Evolutionary conservation across 2,888 invertebrate genomes (phyloP).

Genomic region (Sinodicranocentrus sp.): DNA sequence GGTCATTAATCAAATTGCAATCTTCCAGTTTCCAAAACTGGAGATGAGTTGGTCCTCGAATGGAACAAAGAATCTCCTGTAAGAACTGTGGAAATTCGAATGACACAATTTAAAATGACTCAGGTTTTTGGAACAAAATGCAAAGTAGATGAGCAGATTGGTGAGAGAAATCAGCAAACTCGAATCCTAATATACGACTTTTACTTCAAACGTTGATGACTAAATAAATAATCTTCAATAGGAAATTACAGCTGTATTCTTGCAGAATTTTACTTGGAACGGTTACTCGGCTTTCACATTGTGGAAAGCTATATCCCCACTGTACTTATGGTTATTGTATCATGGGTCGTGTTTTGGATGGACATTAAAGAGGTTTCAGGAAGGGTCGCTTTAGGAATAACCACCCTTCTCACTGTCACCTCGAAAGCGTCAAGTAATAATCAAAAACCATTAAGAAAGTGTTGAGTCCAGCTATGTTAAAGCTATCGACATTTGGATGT

Average conservation of each 20-base stretch:
- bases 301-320: constrained; percentile 82
- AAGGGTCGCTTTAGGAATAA: constrained; percentile 79
- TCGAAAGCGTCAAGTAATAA: constrained; percentile 79
- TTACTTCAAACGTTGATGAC: not conserved
- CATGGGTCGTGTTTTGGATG: constrained; percentile 80
- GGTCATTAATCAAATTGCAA: no score
- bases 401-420: constrained; percentile 80
- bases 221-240: not conserved
- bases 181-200: not conserved
- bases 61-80: constrained; percentile 79
- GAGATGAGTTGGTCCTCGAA: constrained; percentile 78
- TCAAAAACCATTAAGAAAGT: not conserved
- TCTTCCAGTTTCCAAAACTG: constrained; percentile 80
- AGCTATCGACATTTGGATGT: constrained; percentile 78
- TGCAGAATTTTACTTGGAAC: constrained; percentile 80
- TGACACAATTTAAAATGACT: constrained; percentile 80
- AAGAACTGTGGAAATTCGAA: constrained; percentile 78
- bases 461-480: constrained; percentile 77
- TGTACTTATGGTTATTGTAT: constrained; percentile 81
- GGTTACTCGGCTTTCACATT: constrained; percentile 81
- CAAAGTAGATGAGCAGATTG: constrained; percentile 79
- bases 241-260: constrained; percentile 81
- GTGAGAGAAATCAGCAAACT: constrained; percentile 76
- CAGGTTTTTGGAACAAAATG: constrained; percentile 79
- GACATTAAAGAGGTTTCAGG: constrained; percentile 81